Base-by-base conservation (phyloP, 1,140 invertebrate species). In the Aphelenchoides avenae region DNA sequence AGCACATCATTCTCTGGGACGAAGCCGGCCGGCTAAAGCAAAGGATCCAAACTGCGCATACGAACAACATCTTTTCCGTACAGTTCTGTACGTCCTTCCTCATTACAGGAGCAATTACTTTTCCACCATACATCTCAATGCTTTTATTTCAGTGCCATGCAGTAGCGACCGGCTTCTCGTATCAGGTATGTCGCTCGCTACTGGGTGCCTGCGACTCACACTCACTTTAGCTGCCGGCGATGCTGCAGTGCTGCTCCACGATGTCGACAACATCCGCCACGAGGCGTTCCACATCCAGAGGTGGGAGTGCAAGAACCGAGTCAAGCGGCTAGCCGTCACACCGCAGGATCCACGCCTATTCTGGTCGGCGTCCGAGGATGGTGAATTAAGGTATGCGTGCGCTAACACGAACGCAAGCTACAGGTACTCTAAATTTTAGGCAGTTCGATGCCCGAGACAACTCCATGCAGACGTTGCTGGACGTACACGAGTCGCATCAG, bases 361-460 rank as follows among this genome's bases (percentile, higher is more conserved):
- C n/a, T 58, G 56, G 56, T 57, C 56, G 2, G 48, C 37, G 2
- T 58, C 56, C 13, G 56, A 58, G 44, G 56, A 58, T 31, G 56
- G 56, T 24, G 30, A 52, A 24, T 57, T 57, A 31, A 57, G 41
- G 54, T 57, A 11, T 30, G 26, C 52, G 31, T 51, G 26, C 15
- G 15, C 18, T 13, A 36, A 13, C 18, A 36, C 18, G 34, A 36
- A 36, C 13, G 13, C 18, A 18, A 36, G 34, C 34, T 36, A n/a
- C 11, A n/a, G 11, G 34, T 36, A 36, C 11, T 36, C 34, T 36
- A 13, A 27, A 31, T 60, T 43, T 11, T n/a, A 58, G 56, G 29
- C 56, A 58, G 47, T 58, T 31, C 15, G 56, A 58, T n/a, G 20
- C 57, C n/a, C 53, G 56, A 4, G 47, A 42, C 37, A 60, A 58